Conservation (phyloP, 2,113 vertebrate genomes). For the Gambusia holbrooki region DNA sequence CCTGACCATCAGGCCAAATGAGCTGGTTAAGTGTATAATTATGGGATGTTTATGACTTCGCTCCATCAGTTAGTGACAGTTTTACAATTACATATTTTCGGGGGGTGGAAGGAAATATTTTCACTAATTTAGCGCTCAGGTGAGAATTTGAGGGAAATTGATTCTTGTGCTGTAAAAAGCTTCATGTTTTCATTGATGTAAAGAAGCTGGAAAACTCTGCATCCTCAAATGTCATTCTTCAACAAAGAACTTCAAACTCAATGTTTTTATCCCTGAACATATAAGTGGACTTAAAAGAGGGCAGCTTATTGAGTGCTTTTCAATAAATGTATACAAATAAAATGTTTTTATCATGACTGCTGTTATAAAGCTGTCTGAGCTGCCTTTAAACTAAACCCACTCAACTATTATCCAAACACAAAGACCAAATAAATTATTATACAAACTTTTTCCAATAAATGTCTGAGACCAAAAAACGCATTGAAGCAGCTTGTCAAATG, state of each 20-base stretch:
- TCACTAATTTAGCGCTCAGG: conserved; percentile 1
- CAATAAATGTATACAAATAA: background rate
- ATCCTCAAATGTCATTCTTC: background rate
- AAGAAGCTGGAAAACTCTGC: background rate
- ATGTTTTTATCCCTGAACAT: background rate
- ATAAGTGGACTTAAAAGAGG: background rate
- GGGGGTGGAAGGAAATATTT: conserved; percentile 7
- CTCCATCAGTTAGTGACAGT: conserved; percentile 31
- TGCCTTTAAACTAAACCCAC: background rate
- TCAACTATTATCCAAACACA: background rate
- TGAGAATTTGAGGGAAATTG: conserved; percentile 5
- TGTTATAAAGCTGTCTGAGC: background rate
- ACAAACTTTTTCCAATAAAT: no score
- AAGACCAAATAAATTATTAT: no score
- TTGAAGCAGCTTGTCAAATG: no score
- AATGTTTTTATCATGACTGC: background rate
- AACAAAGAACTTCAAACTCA: background rate
- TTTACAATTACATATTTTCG: conserved; percentile 26
- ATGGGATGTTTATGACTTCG: conserved; percentile 56
- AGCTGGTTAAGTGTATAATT: conserved; percentile 66
- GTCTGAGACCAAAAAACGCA: no score
- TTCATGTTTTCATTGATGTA: background rate
- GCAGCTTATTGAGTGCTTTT: background rate
- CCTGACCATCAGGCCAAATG: conserved; percentile 41
- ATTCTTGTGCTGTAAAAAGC: background rate